A percentile compares a stretch with the other conserved stretches of the same genome.
phyloP scores from a whole-genome alignment of 2,888 invertebrate genomes.

The Germaria angustata region DNA sequence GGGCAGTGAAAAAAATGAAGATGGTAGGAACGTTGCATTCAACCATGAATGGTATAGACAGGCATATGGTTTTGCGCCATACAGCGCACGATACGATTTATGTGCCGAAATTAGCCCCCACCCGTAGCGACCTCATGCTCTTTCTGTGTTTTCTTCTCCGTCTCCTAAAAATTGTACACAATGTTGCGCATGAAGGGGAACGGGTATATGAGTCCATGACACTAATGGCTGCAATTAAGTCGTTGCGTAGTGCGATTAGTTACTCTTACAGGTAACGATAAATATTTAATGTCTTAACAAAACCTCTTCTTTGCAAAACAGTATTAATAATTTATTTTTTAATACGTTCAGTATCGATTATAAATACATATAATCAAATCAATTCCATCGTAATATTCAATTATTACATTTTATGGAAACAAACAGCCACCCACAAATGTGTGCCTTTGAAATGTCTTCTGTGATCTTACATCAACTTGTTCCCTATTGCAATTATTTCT shows the following conservation, averaged over 20 bases:
- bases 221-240: constrained; percentile 2
- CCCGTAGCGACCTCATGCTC: no score
- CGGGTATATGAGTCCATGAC: no score
- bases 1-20: no score
- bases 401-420: background rate
- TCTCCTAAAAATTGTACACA: no score
- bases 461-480: constrained; percentile 32
- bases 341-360: background rate
- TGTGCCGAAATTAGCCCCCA: no score
- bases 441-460: background rate
- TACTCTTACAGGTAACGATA: no score
- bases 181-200: background rate
- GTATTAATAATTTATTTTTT: background rate
- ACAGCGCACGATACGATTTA: no score
- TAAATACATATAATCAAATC: background rate
- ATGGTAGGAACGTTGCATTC: no score
- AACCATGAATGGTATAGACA: no score
- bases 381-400: constrained; percentile 17
- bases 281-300: background rate
- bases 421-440: background rate
- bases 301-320: constrained; percentile 17
- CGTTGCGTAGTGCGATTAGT: background rate
- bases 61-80: no score
- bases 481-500: constrained; percentile 38
- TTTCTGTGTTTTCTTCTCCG: no score